These are phyloP conservation scores for Nowickia ferox DNA, from an alignment of 2,888 invertebrate species.

Conservation along the genomic window DNA sequence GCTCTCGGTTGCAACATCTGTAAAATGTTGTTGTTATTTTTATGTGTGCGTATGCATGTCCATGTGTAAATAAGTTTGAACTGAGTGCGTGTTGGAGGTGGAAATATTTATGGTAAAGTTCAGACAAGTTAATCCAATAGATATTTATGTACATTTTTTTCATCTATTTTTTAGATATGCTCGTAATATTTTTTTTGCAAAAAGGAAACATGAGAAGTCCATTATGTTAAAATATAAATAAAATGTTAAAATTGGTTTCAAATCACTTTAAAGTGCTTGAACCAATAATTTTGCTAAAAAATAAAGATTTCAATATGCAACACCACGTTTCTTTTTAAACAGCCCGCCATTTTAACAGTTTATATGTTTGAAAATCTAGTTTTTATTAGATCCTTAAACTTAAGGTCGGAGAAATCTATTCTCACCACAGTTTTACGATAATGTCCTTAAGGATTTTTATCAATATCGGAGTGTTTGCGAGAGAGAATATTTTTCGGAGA, in stretches of 20 bases:
- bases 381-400: too few relatives aligned
- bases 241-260: conserved; percentile 17
- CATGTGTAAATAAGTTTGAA: neutral
- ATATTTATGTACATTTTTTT: conserved; percentile 7
- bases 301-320: neutral
- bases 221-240: conserved; percentile 9
- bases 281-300: neutral
- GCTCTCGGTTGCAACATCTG: conserved; percentile 63
- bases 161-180: neutral
- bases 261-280: neutral
- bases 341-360: too few relatives aligned
- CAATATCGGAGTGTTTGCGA: too few relatives aligned
- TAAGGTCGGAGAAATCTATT: too few relatives aligned
- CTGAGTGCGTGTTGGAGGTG: conserved; percentile 59
- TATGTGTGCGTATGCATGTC: conserved; percentile 21
- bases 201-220: conserved; percentile 9
- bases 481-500: too few relatives aligned
- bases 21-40: conserved; percentile 62
- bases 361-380: too few relatives aligned
- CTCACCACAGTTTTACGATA: too few relatives aligned
- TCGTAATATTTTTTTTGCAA: neutral
- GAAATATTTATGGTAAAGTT: conserved; percentile 68
- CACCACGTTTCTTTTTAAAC: too few relatives aligned
- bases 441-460: too few relatives aligned
- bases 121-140: conserved; percentile 68